These are phyloP conservation scores for Sarcoramphus papa DNA, from an alignment of 2,797 vertebrate species.

Conservation along the genomic window DNA sequence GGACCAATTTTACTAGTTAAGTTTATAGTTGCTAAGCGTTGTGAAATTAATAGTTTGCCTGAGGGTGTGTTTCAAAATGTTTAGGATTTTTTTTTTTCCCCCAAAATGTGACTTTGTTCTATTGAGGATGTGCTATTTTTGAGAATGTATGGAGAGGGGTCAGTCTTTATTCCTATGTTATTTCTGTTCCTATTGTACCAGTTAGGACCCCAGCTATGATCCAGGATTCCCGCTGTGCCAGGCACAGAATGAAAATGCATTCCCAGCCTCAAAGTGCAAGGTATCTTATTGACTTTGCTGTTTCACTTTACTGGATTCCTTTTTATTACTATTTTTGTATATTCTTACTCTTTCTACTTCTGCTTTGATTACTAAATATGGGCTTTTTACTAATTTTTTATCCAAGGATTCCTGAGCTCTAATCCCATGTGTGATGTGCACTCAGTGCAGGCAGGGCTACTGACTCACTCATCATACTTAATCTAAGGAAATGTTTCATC, in stretches of 20 bases:
- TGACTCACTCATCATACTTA: neutral
- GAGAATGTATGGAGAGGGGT: neutral
- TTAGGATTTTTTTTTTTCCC: fast-evolving
- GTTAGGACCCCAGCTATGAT: neutral
- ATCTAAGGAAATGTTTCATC: neutral
- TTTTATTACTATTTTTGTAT: neutral
- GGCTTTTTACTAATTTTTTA: neutral
- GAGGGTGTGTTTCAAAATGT: neutral
- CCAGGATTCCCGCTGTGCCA: neutral
- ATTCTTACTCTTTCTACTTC: neutral
- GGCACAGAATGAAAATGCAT: neutral
- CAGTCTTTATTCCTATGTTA: neutral
- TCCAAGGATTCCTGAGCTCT: neutral
- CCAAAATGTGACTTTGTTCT: neutral
- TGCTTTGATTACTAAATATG: neutral
- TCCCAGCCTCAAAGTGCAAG: neutral
- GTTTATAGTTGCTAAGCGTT: neutral
- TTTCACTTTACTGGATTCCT: neutral
- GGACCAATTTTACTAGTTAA: neutral
- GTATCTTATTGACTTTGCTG: neutral
- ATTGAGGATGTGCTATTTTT: neutral
- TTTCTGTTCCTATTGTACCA: neutral
- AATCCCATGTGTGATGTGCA: neutral
- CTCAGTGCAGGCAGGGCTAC: neutral
- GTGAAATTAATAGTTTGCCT: neutral